Base-by-base conservation (phyloP, 2,797 vertebrate species). In the Myioborus melanocephalus region DNA sequence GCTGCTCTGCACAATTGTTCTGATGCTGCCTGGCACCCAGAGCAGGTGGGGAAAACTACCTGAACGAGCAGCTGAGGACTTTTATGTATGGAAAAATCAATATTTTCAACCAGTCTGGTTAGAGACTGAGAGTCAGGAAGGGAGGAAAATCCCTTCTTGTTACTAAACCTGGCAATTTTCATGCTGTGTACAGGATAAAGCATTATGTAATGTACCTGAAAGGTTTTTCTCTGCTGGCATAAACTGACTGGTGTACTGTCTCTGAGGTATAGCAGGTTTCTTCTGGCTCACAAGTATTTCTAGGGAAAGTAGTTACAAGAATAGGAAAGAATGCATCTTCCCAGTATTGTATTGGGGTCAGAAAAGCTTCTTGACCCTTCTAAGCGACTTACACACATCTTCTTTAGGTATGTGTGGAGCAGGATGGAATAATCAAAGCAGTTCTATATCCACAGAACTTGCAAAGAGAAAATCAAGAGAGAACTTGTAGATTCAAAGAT, bases 351-450 rank as follows among this genome's bases (percentile, higher is more conserved):
- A 6, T 1, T 22, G 6, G 43, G 20, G 8, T 61, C 72, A 69
- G 64, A 72, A 93, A 63, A 65, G 18, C 37, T 80, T 77, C 47
- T 56, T 81, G 47, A 70, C 44, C 14, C 30, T 72, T 80, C 18
- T 27, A 18, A 84, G 52, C 0, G 0, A 49, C 23, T 78, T 89
- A 49, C 0, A 21, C 5, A 15, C 18, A 14, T 43, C 52, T 44
- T 87, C 37, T 70, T 69, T 57, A 70, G 52, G 8, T n/a, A 28
- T 61, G 21, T 77, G 10, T 32, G 46, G 47, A 84, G 16, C 16
- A 7, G 30, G 27, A 18, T 53, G 39, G 30, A 46, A 77, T 72
- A 52, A 72, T 22, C 12, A 23, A 9, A 32, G 27, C 24, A 69
- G 32, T 64, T 83, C 26, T 73, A 14, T 34, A 19, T 56, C 21